These are phyloP conservation scores for Myripristis murdjan DNA, from an alignment of 2,797 vertebrate species.

Conservation along the genomic window DNA sequence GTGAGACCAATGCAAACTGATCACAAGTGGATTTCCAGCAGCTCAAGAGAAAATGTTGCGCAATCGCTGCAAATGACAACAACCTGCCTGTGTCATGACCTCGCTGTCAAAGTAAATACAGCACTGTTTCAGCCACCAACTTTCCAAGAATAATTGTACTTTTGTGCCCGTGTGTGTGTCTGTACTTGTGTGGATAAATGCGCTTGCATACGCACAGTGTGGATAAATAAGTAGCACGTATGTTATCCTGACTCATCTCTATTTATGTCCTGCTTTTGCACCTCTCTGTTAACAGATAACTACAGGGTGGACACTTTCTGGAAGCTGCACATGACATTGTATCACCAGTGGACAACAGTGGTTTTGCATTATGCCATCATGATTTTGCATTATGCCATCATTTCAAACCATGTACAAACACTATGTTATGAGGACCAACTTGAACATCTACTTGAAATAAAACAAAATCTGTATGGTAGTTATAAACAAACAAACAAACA, in stretches of 20 bases:
- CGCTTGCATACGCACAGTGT: too few relatives aligned
- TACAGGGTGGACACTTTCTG: slow-evolving; percentile 8
- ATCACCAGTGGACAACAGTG: neutral
- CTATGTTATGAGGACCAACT: slow-evolving; percentile 7
- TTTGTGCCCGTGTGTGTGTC: slow-evolving; percentile 2
- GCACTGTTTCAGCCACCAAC: slow-evolving; percentile 1
- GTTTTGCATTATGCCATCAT: neutral
- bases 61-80: slow-evolving; percentile 13
- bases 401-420: neutral
- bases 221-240: neutral
- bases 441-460: slow-evolving; percentile 4
- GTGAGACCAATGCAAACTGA: slow-evolving; percentile 11
- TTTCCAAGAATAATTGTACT: slow-evolving; percentile 7
- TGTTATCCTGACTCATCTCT: slow-evolving; percentile 11
- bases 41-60: slow-evolving; percentile 5
- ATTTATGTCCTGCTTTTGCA: slow-evolving; percentile 13
- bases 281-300: slow-evolving; percentile 27
- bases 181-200: neutral
- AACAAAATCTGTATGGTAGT: neutral
- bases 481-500: neutral
- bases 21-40: slow-evolving; percentile 1
- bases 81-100: neutral
- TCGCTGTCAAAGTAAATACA: slow-evolving; percentile 19
- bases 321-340: neutral
- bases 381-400: slow-evolving; percentile 4